Percentiles rank a stretch among this genome's conserved stretches.
These are phyloP conservation scores for Anser cygnoides DNA, from an alignment of 2,113 vertebrate species.

Conservation along the genomic window DNA sequence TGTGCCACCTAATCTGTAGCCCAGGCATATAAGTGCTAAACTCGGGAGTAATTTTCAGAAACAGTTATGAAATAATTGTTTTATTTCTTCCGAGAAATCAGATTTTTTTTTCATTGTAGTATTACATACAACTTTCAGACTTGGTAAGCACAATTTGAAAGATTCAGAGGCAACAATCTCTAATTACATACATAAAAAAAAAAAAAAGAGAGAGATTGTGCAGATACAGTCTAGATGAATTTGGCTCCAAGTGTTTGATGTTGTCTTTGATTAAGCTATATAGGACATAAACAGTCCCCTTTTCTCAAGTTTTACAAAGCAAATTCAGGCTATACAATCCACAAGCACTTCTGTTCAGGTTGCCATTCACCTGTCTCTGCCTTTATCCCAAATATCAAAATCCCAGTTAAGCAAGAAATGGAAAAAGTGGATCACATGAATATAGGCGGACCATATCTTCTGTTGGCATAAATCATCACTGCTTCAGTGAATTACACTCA, in stretches of 20 bases:
- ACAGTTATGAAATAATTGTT: not conserved
- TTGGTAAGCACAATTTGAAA: not conserved
- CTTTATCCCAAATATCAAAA: not conserved
- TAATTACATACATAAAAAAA: not conserved
- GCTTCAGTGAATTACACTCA: not conserved
- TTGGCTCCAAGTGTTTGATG: not conserved
- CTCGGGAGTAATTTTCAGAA: not conserved
- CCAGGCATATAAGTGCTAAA: not conserved
- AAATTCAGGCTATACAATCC: not conserved
- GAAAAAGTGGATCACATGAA: not conserved
- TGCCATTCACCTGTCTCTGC: not conserved
- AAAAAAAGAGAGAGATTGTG: not conserved
- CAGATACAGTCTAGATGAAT: not conserved
- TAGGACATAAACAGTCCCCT: not conserved
- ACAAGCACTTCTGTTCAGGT: not conserved
- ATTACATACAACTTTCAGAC: not conserved
- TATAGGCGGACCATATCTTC: not conserved
- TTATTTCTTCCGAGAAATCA: not conserved
- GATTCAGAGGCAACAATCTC: not conserved
- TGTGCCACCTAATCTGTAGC: not conserved
- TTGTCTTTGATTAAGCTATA: not conserved
- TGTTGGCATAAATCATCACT: not conserved
- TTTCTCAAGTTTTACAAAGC: not conserved
- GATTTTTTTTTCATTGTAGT: not conserved
- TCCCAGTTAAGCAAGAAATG: not conserved